phyloP scores from a whole-genome alignment of 2,797 vertebrate genomes.

The Carcharodon carcharias region DNA sequence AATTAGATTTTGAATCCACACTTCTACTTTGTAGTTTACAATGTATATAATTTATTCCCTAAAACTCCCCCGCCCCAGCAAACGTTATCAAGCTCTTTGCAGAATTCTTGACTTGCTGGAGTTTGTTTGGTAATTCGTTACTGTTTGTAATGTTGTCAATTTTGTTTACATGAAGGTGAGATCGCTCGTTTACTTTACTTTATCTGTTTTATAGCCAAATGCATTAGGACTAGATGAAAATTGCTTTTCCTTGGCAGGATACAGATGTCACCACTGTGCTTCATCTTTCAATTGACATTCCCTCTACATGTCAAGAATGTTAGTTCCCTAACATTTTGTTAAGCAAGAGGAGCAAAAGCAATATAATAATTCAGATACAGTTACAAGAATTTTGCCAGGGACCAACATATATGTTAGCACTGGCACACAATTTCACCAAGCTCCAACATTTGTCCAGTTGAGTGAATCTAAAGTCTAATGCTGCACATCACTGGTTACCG shows the following conservation, averaged over 20 bases:
- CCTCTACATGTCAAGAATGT: not conserved
- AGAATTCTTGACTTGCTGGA: not conserved
- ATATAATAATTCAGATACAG: not conserved
- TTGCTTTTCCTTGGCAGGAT: not conserved
- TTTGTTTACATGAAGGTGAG: not conserved
- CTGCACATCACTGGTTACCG: not conserved
- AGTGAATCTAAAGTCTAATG: not conserved
- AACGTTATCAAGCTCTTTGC: not conserved
- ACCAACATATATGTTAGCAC: not conserved
- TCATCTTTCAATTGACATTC: not conserved
- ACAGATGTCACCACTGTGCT: not conserved
- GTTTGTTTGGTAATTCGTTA: not conserved
- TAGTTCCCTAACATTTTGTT: not conserved
- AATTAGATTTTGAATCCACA: not conserved
- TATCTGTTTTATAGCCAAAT: not conserved
- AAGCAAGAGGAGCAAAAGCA: not conserved
- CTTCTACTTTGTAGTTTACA: not conserved
- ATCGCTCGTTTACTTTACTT: not conserved
- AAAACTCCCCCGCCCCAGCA: not conserved
- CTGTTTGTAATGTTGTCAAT: not conserved
- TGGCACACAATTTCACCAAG: not conserved
- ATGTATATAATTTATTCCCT: not conserved
- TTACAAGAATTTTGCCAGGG: not conserved
- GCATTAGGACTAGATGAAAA: not conserved
- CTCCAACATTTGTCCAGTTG: not conserved